These are phyloP conservation scores for Bufo bufo DNA, from an alignment of 2,113 vertebrate species.

Conservation along the genomic window DNA sequence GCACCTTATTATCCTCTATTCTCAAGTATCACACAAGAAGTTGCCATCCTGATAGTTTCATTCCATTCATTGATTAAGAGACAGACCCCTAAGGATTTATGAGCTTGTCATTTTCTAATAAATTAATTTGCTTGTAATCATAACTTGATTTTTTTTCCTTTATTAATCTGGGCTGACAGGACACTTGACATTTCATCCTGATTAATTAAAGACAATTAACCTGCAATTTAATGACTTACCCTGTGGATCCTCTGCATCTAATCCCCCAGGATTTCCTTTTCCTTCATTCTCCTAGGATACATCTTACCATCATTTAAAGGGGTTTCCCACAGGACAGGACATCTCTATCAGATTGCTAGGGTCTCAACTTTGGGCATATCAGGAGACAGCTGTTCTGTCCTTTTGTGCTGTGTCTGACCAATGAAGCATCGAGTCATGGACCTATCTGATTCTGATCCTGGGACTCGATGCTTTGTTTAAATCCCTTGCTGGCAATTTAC, in stretches of 20 bases:
- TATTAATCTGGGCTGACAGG: not conserved
- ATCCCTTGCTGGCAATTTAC: no score
- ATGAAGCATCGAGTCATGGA: no score
- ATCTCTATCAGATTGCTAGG: no score
- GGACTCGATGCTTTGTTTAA: no score
- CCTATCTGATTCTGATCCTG: no score
- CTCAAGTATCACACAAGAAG: not conserved
- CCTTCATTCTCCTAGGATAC: not conserved
- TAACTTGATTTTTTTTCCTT: not conserved
- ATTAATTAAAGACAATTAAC: constrained; percentile 8
- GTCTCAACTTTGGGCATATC: no score
- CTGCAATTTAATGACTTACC: not conserved
- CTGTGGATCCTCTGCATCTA: not conserved
- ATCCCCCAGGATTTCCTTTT: not conserved
- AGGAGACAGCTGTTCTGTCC: no score
- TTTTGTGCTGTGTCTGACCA: no score
- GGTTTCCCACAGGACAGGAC: no score
- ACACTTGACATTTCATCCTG: constrained; percentile 19
- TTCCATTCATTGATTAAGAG: constrained; percentile 28
- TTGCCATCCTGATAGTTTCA: not conserved
- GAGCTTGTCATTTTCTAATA: not conserved
- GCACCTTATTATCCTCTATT: not conserved
- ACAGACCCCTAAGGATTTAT: not conserved
- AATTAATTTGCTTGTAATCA: constrained; percentile 1
- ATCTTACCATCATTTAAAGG: no score